phyloP scores from a whole-genome alignment of 2,797 vertebrate genomes.

The Mionectes olivaceus region DNA sequence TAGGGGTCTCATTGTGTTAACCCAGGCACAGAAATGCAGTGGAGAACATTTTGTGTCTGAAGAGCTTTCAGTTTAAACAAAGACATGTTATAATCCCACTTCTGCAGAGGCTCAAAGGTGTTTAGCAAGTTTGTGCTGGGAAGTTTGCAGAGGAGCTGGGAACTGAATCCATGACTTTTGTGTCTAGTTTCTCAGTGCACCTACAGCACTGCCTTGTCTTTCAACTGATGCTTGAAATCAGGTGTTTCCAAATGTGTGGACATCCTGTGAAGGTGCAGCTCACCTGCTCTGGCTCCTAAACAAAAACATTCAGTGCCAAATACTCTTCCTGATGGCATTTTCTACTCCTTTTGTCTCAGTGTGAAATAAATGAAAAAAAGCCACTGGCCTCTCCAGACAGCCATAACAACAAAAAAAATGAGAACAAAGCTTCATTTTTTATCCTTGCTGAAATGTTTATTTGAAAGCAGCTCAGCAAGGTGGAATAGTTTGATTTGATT shows the following conservation, averaged over 20 bases:
- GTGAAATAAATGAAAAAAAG: slow-evolving; percentile 18
- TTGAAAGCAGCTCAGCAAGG: slow-evolving; percentile 62
- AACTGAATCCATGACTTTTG: background rate
- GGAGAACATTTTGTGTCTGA: background rate
- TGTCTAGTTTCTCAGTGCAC: background rate
- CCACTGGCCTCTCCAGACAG: background rate
- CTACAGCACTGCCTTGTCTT: background rate
- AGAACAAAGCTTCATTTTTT: slow-evolving; percentile 52
- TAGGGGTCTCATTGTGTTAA: background rate
- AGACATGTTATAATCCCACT: background rate
- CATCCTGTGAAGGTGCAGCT: background rate
- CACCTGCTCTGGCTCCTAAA: background rate
- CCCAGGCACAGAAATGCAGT: background rate
- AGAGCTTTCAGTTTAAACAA: background rate
- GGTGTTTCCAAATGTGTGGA: background rate
- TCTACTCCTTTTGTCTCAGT: background rate
- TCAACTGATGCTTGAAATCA: background rate
- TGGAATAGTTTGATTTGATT: slow-evolving; percentile 79
- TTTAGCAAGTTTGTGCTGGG: background rate
- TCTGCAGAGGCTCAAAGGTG: background rate
- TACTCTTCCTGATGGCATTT: background rate
- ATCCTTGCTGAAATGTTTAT: slow-evolving; percentile 68
- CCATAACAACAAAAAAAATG: background rate
- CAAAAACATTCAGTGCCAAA: background rate
- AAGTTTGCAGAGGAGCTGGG: background rate